Evolutionary conservation across 2,113 vertebrate genomes (phyloP).

Genomic region (Plotosus lineatus): DNA sequence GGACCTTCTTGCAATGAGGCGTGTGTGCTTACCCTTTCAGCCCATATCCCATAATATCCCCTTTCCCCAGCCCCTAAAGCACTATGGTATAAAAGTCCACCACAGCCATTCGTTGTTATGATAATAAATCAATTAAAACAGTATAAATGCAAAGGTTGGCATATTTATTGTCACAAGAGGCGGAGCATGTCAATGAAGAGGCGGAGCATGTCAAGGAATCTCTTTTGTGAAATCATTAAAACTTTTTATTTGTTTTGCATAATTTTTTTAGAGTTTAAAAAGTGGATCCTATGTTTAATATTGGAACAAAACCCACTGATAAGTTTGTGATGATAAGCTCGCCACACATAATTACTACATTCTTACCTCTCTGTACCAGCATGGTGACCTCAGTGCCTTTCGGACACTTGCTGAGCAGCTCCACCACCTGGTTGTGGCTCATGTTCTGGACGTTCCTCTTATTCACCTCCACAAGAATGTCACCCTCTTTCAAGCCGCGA

Average conservation of each 20-base stretch:
- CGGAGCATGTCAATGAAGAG: background rate
- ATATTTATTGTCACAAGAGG: background rate
- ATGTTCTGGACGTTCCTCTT: constrained; percentile 96
- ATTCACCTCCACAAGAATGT: constrained; percentile 95
- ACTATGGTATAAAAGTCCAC: background rate
- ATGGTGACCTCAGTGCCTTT: constrained; percentile 94
- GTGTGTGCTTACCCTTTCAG: too few relatives aligned
- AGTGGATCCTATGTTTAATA: background rate
- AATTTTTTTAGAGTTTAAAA: background rate
- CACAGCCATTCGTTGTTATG: background rate
- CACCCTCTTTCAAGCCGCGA: constrained; percentile 90
- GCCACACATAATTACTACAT: background rate
- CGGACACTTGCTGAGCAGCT: constrained; percentile 95
- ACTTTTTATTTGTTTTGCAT: background rate
- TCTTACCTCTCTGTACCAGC: constrained; percentile 94
- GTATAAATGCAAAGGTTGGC: too few relatives aligned
- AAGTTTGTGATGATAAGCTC: background rate
- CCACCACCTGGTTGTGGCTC: constrained; percentile 96
- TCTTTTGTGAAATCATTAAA: background rate
- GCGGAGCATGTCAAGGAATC: background rate
- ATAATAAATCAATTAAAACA: too few relatives aligned
- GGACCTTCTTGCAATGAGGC: too few relatives aligned
- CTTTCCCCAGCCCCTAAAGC: too few relatives aligned
- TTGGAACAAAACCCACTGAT: background rate
- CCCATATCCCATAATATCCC: too few relatives aligned